phyloP scores from a whole-genome alignment of 2,113 vertebrate genomes.

The Dicerorhinus sumatrensis region DNA sequence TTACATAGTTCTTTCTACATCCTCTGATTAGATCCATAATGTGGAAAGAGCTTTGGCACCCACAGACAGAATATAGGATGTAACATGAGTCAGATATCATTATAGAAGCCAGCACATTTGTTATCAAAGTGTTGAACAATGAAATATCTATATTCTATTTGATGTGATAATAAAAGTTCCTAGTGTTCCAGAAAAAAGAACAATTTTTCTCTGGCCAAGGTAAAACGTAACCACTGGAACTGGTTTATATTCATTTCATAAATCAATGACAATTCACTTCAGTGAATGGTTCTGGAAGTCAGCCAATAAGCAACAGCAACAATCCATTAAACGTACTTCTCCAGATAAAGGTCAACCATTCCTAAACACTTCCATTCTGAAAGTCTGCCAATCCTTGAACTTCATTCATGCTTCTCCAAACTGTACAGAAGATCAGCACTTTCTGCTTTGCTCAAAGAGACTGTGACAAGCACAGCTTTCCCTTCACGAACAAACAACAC shows the following conservation, averaged over 20 bases:
- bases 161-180: not conserved
- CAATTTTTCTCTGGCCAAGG: not conserved
- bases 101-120: not conserved
- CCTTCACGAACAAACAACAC: not conserved
- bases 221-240: slow-evolving; percentile 17
- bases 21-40: not conserved
- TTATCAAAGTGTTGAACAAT: not conserved
- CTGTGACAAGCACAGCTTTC: not conserved
- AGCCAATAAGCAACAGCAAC: slow-evolving; percentile 22
- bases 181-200: slow-evolving; percentile 1
- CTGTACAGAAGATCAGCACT: not conserved
- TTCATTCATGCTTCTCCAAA: slow-evolving; percentile 11
- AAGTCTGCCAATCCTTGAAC: not conserved
- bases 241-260: slow-evolving; percentile 50
- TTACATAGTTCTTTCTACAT: not conserved
- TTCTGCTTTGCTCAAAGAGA: not conserved
- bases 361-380: slow-evolving; percentile 4
- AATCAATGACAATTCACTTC: slow-evolving; percentile 65
- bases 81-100: not conserved
- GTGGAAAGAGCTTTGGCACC: not conserved
- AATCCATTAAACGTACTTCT: not conserved
- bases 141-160: not conserved
- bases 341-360: slow-evolving; percentile 34
- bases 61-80: not conserved
- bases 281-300: slow-evolving; percentile 32